These are phyloP conservation scores for Bombus waltoni DNA, from an alignment of 1,140 invertebrate genomes.

Conservation along the genomic window DNA sequence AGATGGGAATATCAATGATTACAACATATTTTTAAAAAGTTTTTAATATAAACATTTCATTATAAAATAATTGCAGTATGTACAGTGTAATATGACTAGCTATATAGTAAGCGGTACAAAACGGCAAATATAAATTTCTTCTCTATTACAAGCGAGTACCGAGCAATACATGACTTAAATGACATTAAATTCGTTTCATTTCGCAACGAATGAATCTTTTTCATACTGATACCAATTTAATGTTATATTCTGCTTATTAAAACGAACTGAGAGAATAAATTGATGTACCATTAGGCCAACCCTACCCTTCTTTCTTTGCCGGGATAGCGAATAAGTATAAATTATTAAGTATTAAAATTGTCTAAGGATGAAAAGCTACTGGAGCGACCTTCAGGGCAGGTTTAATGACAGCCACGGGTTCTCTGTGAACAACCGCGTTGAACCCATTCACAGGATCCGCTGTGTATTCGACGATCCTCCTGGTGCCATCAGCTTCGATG, in stretches of 20 bases:
- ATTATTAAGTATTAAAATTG: background rate
- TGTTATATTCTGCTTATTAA: background rate
- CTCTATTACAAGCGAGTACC: background rate
- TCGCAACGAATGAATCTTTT: background rate
- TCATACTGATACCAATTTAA: background rate
- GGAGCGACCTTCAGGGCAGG: constrained; percentile 59
- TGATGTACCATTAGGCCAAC: background rate
- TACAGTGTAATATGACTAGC: constrained; percentile 47
- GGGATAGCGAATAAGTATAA: background rate
- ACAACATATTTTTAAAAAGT: background rate
- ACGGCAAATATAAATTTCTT: background rate
- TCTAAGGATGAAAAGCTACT: constrained; percentile 36
- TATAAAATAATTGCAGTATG: constrained; percentile 37
- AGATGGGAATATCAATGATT: background rate
- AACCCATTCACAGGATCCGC: constrained; percentile 81
- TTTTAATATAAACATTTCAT: constrained; percentile 30
- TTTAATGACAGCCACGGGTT: constrained; percentile 71
- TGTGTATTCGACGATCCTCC: constrained; percentile 78
- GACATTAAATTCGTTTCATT: background rate
- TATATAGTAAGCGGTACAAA: background rate
- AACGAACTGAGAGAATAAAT: background rate
- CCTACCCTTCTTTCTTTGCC: no score
- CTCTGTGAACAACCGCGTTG: constrained; percentile 80
- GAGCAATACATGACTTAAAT: background rate
- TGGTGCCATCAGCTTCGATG: constrained; percentile 81